Evolutionary conservation across 2,888 invertebrate genomes (phyloP), one percentile per base, ranked within the genome.

Genomic region (Hirtodrosophila trivittata): DNA sequence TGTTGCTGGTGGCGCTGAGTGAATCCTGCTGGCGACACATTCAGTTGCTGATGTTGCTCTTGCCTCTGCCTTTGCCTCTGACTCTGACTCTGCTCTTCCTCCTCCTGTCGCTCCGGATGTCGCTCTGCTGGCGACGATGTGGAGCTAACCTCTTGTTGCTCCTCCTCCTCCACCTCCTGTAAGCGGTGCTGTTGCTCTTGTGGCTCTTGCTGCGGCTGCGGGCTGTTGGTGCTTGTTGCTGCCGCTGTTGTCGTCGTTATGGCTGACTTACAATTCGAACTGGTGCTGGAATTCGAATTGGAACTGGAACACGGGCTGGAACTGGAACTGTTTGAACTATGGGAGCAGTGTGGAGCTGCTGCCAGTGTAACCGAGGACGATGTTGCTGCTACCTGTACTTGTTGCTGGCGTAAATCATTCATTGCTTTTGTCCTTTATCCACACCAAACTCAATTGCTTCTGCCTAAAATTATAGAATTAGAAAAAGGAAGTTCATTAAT

Each of bases 381-480:
- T 82, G 84, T 82, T 70, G 85, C 86, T 84, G 85, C 82, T 77
- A 84, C 86, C 82, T 70, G 70, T 70, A 86, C 84, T 62, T 82
- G 81, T 52, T 82, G 82, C 51, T 86, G 82, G 66, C 86, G 82
- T 82, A 82, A 84, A 86, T 86, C 82, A 82, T 82, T 82, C 82
- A 82, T 82, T 84, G 73, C 82, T 82, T 60, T 63, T 46, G 49
- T 43, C 82, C 63, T 75, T 81, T 75, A 60, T 84, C 82, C 77
- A 67, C 74, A 56, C 41, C 62, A 60, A 28, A 45, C 42, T 65
- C 52, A 32, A 28, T 62, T 51, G 28, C 26, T 46, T 26, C 37
- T 67, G 56, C 69, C 81, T 80, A 46, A 0, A 70, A 66, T 28
- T 6, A 10, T 33, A 10, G 16, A 39, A 1, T 6, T 4, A 7